phyloP scores from a whole-genome alignment of 2,888 invertebrate species.

The Cordilura impudica region DNA sequence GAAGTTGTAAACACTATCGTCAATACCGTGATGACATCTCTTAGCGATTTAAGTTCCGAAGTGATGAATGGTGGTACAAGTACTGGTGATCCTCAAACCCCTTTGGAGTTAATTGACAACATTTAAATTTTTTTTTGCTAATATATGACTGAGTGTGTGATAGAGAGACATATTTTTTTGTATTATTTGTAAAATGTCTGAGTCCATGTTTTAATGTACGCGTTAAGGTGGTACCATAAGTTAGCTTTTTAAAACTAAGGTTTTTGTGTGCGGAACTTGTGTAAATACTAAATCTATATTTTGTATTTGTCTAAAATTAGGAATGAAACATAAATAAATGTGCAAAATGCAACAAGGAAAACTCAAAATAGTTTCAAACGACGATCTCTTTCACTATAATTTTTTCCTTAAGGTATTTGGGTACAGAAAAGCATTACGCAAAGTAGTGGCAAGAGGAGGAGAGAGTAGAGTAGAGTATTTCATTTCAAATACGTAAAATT shows the following conservation, averaged over 20 bases:
- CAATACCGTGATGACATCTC: constrained; percentile 69
- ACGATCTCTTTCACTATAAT: constrained; percentile 25
- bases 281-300: constrained; percentile 41
- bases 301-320: constrained; percentile 39
- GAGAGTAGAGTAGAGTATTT: too few species aligned
- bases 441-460: too few species aligned
- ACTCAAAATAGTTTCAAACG: constrained; percentile 23
- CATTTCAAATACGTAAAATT: too few species aligned
- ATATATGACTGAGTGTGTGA: constrained; percentile 41
- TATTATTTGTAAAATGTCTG: constrained; percentile 6
- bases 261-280: constrained; percentile 9
- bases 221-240: constrained; percentile 5
- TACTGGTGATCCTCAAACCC: constrained; percentile 73
- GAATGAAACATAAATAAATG: constrained; percentile 8
- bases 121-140: constrained; percentile 28
- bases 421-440: constrained; percentile 8
- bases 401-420: constrained; percentile 16
- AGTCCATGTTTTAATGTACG: background rate
- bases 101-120: constrained; percentile 68
- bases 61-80: constrained; percentile 61
- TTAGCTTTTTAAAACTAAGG: constrained; percentile 27
- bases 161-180: background rate
- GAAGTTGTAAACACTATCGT: constrained; percentile 71
- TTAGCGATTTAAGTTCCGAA: constrained; percentile 62
- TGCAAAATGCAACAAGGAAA: background rate